phyloP scores from a whole-genome alignment of 2,797 vertebrate species.

The Melanitta fusca region DNA sequence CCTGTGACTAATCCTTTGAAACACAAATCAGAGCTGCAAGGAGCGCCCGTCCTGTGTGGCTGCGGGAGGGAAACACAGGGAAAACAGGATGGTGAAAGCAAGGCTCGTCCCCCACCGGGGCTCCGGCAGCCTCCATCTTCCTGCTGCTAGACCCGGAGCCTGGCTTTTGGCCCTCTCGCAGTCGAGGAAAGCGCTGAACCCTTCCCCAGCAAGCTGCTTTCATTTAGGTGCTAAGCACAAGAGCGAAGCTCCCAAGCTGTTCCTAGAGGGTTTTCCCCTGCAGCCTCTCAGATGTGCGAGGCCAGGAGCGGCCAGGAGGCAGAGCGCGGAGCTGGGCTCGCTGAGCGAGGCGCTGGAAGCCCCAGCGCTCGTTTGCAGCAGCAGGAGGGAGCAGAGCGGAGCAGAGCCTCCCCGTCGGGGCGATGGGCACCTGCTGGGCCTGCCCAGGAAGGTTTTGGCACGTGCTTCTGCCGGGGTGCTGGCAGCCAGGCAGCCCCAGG shows the following conservation, averaged over 20 bases:
- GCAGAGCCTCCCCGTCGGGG: neutral
- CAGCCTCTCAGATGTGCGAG: neutral
- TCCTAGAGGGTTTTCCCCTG: neutral
- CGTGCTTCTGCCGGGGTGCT: no score
- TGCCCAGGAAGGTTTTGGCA: no score
- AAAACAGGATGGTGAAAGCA: neutral
- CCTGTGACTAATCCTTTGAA: slow-evolving; percentile 7
- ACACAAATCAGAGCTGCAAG: neutral
- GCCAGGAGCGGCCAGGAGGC: neutral
- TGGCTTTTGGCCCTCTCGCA: neutral
- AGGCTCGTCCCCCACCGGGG: neutral
- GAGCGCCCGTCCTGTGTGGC: fast-evolving
- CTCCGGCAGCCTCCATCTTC: neutral
- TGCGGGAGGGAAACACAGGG: neutral
- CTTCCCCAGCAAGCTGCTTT: neutral
- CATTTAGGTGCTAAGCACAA: neutral
- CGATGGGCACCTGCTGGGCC: no score
- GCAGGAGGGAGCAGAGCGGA: neutral
- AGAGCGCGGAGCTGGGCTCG: fast-evolving
- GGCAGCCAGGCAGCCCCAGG: no score
- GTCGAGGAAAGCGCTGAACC: neutral
- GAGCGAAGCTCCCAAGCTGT: neutral
- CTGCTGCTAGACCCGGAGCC: neutral
- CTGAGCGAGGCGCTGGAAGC: neutral
- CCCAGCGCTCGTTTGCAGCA: neutral